A percentile compares a stretch with the other conserved stretches of the same genome.
These are phyloP conservation scores for Oncorhynchus kisutch DNA, from an alignment of 2,113 vertebrate species.

Conservation along the genomic window DNA sequence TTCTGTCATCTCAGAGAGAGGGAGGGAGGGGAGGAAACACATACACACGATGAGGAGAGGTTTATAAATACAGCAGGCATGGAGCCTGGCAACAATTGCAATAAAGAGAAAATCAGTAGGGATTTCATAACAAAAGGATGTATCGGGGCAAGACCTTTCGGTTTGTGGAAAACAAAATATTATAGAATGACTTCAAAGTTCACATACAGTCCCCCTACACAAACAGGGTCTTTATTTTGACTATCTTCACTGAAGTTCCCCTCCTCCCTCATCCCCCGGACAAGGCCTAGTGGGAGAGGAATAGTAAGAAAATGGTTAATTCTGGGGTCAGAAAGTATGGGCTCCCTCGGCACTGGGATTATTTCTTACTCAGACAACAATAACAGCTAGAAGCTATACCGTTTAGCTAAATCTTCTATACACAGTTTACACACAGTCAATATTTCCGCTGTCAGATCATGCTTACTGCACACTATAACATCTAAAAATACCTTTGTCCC, in stretches of 20 bases:
- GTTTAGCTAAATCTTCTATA: conserved; percentile 1
- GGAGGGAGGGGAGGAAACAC: neutral
- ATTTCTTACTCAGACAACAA: conserved; percentile 14
- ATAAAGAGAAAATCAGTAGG: conserved; percentile 24
- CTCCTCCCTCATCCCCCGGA: neutral
- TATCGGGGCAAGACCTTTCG: conserved; percentile 7
- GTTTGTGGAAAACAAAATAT: neutral
- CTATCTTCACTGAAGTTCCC: neutral
- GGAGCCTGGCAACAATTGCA: conserved; percentile 16
- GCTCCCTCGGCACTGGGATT: no score
- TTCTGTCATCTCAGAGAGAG: neutral
- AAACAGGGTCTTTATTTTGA: conserved; percentile 5
- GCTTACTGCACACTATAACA: conserved; percentile 28
- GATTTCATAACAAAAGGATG: conserved; percentile 26
- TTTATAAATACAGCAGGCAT: neutral
- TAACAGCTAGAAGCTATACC: conserved; percentile 12
- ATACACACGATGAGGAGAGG: neutral
- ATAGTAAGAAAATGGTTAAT: neutral
- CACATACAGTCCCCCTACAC: conserved; percentile 10
- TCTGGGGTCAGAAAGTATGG: neutral
- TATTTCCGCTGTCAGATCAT: conserved; percentile 53
- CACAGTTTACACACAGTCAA: conserved; percentile 62
- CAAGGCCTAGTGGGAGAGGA: neutral
- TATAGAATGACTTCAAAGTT: conserved; percentile 21
- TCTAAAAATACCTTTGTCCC: conserved; percentile 52